phyloP scores from a whole-genome alignment of 2,113 vertebrate species.

The Lethenteron camtschaticum region DNA sequence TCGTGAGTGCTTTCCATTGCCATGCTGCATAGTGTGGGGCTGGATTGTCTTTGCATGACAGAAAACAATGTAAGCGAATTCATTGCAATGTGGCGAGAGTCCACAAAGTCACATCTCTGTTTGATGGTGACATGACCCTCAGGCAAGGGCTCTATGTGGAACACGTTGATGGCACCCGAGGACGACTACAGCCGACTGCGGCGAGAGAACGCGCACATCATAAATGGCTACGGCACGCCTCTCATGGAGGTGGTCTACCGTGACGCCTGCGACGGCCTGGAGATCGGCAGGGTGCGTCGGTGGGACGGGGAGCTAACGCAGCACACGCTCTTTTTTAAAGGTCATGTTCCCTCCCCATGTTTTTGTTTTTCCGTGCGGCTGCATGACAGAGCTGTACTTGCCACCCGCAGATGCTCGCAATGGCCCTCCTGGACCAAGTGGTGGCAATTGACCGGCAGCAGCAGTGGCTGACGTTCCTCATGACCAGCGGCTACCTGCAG shows the following conservation, averaged over 20 bases:
- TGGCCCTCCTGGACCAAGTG: not conserved
- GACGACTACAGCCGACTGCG: conserved; percentile 2
- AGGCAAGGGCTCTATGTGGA: conserved; percentile 1
- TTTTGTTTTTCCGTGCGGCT: too few relatives aligned
- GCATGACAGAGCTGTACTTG: too few relatives aligned
- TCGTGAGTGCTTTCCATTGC: too few relatives aligned
- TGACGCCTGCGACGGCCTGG: conserved; percentile 1
- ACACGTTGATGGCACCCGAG: not conserved
- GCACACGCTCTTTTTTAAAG: too few relatives aligned
- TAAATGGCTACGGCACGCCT: conserved; percentile 1
- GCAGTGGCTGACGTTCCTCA: conserved; percentile 2
- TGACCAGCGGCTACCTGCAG: conserved; percentile 3
- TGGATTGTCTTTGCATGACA: too few relatives aligned
- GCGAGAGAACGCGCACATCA: not conserved
- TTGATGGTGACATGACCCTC: not conserved
- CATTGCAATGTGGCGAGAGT: too few relatives aligned
- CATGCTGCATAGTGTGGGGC: too few relatives aligned
- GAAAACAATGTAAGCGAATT: too few relatives aligned
- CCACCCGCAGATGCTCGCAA: not conserved
- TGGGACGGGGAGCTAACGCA: too few relatives aligned
- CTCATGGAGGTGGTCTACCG: not conserved
- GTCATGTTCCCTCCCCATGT: too few relatives aligned
- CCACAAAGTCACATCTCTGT: too few relatives aligned
- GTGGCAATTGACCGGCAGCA: not conserved
- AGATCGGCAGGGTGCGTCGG: conserved; percentile 2